These are phyloP conservation scores for Scyliorhinus canicula DNA, from an alignment of 2,797 vertebrate species.

Conservation along the genomic window DNA sequence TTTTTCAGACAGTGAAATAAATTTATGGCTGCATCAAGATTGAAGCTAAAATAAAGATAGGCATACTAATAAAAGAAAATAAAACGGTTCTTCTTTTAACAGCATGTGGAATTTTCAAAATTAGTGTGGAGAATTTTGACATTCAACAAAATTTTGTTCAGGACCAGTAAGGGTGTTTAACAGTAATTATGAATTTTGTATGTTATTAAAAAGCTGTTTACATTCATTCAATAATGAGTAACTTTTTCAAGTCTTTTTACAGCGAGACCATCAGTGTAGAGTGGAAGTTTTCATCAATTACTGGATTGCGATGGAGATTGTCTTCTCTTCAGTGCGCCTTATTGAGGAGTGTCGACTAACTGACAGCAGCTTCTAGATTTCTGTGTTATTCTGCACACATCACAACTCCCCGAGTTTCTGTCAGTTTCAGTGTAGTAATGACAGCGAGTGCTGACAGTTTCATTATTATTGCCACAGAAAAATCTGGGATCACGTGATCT, in stretches of 20 bases:
- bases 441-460: not conserved
- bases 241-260: not conserved
- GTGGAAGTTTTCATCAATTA: not conserved
- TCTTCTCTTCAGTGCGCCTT: not conserved
- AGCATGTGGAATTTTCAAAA: not conserved
- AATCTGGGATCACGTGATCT: not conserved
- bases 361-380: not conserved
- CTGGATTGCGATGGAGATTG: not conserved
- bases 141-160: not conserved
- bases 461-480: not conserved
- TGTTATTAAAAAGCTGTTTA: not conserved
- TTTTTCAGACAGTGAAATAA: not conserved
- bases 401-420: not conserved
- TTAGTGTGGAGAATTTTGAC: not conserved
- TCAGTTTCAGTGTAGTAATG: not conserved
- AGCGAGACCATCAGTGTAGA: not conserved
- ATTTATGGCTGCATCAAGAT: not conserved
- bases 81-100: not conserved
- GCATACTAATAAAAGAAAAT: not conserved
- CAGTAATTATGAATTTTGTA: not conserved
- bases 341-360: not conserved
- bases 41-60: too few species aligned
- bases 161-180: not conserved
- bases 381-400: not conserved
- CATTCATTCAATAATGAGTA: not conserved